A percentile compares a stretch with the other conserved stretches of the same genome.
These are phyloP conservation scores for Athalia rosae DNA, from an alignment of 2,888 invertebrate species.

Conservation along the genomic window DNA sequence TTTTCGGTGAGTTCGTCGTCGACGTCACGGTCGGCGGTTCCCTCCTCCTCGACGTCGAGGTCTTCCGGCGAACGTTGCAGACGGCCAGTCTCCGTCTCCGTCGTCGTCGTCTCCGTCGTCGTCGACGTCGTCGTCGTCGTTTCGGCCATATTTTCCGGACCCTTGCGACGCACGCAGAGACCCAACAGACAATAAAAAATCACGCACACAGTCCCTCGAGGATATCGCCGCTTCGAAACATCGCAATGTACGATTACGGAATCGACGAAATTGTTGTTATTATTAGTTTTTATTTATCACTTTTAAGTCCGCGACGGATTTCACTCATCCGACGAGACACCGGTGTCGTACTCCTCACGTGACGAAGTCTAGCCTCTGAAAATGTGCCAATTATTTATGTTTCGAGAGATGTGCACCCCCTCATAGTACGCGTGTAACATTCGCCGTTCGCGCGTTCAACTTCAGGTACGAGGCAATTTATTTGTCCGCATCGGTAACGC, in stretches of 20 bases:
- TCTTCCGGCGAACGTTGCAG: slow-evolving; percentile 47
- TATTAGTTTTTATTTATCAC: too few species aligned
- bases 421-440: neutral
- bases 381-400: neutral
- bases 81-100: slow-evolving; percentile 45
- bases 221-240: neutral
- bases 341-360: too few species aligned
- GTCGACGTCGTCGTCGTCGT: too few species aligned
- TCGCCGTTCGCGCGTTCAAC: neutral
- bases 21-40: slow-evolving; percentile 11
- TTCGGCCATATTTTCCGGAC: slow-evolving; percentile 60
- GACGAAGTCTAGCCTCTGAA: too few species aligned
- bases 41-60: slow-evolving; percentile 37
- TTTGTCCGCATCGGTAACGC: slow-evolving; percentile 15
- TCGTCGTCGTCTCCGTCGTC: too few species aligned
- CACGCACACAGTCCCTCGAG: slow-evolving; percentile 58
- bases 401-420: neutral
- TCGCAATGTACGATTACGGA: slow-evolving; percentile 7
- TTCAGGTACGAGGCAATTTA: slow-evolving; percentile 22
- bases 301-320: too few species aligned
- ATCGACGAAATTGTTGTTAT: too few species aligned
- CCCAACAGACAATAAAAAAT: slow-evolving; percentile 60
- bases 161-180: slow-evolving; percentile 55
- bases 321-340: too few species aligned
- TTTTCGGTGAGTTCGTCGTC: slow-evolving; percentile 45